phyloP scores from a whole-genome alignment of 1,140 invertebrate species.

The Alviniconcha marisindica region DNA sequence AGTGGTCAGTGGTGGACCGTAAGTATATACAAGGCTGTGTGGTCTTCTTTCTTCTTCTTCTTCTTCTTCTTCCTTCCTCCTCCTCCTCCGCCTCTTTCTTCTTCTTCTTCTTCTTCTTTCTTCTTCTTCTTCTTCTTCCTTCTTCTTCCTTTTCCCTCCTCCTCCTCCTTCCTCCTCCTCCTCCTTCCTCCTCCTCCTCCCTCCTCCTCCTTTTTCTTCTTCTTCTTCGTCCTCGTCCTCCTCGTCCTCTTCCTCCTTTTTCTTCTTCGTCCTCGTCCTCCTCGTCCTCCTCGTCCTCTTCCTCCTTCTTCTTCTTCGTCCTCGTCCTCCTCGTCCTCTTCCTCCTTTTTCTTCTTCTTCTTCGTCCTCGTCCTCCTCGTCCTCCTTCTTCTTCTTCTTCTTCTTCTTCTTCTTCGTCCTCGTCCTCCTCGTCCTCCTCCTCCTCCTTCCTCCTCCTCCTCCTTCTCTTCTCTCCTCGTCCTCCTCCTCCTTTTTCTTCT shows the following conservation, averaged over 20 bases:
- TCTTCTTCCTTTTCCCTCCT: background rate
- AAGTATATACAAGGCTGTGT: no score
- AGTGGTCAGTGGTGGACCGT: background rate
- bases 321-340: background rate
- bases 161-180: constrained; percentile 1
- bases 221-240: constrained; percentile 26
- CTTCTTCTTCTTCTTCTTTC: background rate
- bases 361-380: background rate
- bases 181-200: background rate
- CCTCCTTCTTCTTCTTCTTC: background rate
- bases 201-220: constrained; percentile 5
- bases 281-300: background rate
- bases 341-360: background rate
- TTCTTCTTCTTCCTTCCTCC: background rate
- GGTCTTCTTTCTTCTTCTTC: background rate
- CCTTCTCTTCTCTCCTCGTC: background rate
- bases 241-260: constrained; percentile 27
- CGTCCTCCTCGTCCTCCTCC: background rate
- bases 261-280: background rate
- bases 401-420: background rate
- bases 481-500: no score
- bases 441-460: background rate
- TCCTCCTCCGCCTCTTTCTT: no score
- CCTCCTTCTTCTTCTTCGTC: background rate
- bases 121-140: constrained; percentile 4